These are phyloP conservation scores for Picus viridis DNA, from an alignment of 2,797 vertebrate genomes.

Conservation along the genomic window DNA sequence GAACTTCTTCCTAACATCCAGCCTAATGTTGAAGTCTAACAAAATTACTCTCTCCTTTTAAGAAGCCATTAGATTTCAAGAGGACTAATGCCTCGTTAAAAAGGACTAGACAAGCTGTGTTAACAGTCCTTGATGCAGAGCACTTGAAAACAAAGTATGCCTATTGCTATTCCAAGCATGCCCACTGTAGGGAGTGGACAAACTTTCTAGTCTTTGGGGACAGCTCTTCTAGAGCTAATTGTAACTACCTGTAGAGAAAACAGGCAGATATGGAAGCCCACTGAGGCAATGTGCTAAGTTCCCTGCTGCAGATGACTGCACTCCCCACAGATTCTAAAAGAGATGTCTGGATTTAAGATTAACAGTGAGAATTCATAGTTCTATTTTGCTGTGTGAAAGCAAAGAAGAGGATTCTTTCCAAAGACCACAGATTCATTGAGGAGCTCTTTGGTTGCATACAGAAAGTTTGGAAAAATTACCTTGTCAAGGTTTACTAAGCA, in stretches of 20 bases:
- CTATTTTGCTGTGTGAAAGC: not conserved
- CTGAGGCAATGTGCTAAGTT: not conserved
- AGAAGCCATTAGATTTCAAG: slow-evolving; percentile 1
- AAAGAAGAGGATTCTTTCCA: not conserved
- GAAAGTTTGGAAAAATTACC: not conserved
- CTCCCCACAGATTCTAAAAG: not conserved
- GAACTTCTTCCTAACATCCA: no score
- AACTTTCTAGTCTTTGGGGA: not conserved
- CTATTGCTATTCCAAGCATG: not conserved
- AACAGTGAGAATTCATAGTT: not conserved
- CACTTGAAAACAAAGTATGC: not conserved
- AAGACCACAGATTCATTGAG: not conserved
- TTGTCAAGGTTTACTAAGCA: not conserved
- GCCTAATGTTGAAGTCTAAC: slow-evolving; percentile 6
- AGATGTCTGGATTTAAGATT: not conserved
- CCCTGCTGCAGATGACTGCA: not conserved
- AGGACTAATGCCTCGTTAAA: not conserved
- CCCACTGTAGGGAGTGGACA: not conserved
- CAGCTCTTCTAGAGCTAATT: not conserved
- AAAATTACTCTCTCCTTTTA: slow-evolving; percentile 4
- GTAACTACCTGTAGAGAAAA: not conserved
- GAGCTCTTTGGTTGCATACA: not conserved
- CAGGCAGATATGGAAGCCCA: not conserved
- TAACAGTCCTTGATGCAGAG: not conserved
- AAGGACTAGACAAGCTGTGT: not conserved